A percentile compares a stretch with the other conserved stretches of the same genome.
Conservation (phyloP, 1,140 invertebrate genomes). For the Heliconius melpomene region DNA sequence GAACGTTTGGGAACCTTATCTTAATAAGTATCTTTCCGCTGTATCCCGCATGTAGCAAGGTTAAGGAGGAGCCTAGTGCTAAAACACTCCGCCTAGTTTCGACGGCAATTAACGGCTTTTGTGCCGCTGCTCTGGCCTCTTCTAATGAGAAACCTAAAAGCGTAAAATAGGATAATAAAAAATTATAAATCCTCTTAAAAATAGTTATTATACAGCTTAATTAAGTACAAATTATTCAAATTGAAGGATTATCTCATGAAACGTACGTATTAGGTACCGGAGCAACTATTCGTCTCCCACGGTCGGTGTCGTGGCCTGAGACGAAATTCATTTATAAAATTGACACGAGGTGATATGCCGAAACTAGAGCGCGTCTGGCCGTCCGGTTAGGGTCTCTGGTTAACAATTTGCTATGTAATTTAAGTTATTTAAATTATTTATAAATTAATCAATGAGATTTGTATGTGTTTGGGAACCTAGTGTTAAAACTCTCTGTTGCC, state of each 20-base stretch:
- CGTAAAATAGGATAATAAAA: neutral
- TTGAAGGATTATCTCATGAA: neutral
- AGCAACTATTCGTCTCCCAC: constrained; percentile 39
- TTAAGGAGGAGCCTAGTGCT: no score
- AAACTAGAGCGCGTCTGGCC: constrained; percentile 44
- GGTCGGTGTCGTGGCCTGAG: constrained; percentile 45
- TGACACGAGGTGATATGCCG: constrained; percentile 57
- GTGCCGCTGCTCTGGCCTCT: no score
- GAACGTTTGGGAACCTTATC: no score
- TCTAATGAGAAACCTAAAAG: neutral
- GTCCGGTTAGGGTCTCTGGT: constrained; percentile 8
- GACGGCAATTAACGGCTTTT: no score
- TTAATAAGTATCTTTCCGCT: no score
- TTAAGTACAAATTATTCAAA: neutral
- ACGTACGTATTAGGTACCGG: neutral
- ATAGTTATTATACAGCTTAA: neutral
- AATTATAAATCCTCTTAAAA: neutral
- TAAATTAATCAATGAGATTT: neutral
- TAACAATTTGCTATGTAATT: neutral
- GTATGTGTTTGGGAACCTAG: neutral
- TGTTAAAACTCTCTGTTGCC: no score
- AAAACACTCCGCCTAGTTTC: no score
- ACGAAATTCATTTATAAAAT: constrained; percentile 58
- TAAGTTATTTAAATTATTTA: neutral
- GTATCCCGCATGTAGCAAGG: no score